Evolutionary conservation across 1,140 invertebrate genomes (phyloP).

Genomic region (Bacillus rossius): DNA sequence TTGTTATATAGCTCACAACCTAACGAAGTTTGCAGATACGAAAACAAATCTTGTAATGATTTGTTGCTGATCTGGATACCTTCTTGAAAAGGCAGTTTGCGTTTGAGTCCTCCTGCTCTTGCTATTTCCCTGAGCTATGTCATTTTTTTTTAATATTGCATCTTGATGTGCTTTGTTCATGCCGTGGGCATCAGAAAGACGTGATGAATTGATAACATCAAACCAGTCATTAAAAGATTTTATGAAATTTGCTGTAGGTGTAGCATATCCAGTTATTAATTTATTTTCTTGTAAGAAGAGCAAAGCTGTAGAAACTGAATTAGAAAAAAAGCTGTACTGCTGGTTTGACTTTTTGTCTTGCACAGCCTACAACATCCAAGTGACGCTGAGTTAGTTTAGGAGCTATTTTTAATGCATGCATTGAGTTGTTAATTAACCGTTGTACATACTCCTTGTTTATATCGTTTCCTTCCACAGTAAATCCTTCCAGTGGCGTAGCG

Average conservation of each 20-base stretch:
- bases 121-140: neutral
- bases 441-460: conserved; percentile 17
- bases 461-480: conserved; percentile 2
- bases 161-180: conserved; percentile 2
- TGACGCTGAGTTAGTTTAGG: conserved; percentile 4
- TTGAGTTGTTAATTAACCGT: conserved; percentile 13
- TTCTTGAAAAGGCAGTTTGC: conserved; percentile 17
- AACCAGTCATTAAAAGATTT: conserved; percentile 18
- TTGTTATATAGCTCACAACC: conserved; percentile 13
- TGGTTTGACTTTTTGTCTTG: conserved; percentile 17
- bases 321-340: conserved; percentile 22
- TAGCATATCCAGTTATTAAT: neutral
- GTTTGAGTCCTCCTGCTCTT: neutral
- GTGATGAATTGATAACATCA: conserved; percentile 22
- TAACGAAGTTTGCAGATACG: conserved; percentile 9
- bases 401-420: conserved; percentile 17
- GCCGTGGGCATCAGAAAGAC: conserved; percentile 12
- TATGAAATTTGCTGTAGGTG: conserved; percentile 13
- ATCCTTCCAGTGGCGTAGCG: too few relatives aligned
- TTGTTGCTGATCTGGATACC: conserved; percentile 15
- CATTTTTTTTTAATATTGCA: neutral
- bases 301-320: conserved; percentile 3
- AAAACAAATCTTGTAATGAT: conserved; percentile 5
- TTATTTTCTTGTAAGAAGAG: conserved; percentile 4
- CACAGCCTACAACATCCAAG: conserved; percentile 7